A percentile compares a stretch with the other conserved stretches of the same genome.
Conservation (phyloP, 2,797 vertebrate species). For the Emys orbicularis region DNA sequence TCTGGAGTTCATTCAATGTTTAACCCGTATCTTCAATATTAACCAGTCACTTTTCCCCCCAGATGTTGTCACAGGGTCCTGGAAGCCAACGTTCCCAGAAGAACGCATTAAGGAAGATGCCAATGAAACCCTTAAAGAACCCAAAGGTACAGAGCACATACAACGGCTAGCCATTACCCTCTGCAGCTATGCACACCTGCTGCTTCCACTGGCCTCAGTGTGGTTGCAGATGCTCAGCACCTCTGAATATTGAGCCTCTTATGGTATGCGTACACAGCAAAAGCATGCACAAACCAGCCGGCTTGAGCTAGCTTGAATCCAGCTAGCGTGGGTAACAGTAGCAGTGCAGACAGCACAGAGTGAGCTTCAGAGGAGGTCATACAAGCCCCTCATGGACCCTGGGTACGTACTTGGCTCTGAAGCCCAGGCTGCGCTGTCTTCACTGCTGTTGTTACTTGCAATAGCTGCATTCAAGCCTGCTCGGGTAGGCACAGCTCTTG, state of each 20-base stretch:
- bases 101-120: slow-evolving; percentile 76
- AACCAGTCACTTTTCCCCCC: slow-evolving; percentile 11
- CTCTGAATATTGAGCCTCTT: background rate
- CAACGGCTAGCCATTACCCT: background rate
- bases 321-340: background rate
- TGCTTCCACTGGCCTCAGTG: background rate
- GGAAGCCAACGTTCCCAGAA: slow-evolving; percentile 72
- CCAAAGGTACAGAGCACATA: slow-evolving; percentile 80
- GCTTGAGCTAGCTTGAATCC: background rate
- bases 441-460: background rate
- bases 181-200: background rate
- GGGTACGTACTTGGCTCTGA: background rate
- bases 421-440: background rate
- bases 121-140: slow-evolving; percentile 82
- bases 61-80: slow-evolving; percentile 72
- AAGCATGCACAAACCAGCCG: background rate
- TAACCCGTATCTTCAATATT: background rate
- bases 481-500: background rate
- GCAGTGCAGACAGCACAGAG: background rate
- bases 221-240: background rate
- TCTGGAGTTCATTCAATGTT: background rate
- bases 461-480: background rate
- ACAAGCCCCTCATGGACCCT: background rate
- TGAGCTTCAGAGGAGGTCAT: background rate
- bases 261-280: background rate